These are phyloP conservation scores for Malachius bipustulatus DNA, from an alignment of 2,888 invertebrate species.

Conservation along the genomic window DNA sequence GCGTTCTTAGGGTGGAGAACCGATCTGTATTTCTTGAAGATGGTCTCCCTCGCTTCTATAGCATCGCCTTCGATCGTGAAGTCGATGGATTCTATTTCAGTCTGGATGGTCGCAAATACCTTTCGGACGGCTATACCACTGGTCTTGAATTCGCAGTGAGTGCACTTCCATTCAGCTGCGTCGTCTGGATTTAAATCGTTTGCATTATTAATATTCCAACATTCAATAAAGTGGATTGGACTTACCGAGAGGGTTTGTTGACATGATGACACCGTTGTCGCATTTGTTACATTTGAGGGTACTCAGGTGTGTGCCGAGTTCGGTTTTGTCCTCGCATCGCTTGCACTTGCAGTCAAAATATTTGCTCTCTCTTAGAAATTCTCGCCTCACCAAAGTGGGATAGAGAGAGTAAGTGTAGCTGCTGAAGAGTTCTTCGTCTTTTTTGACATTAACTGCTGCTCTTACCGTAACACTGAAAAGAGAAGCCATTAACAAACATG, in stretches of 20 bases:
- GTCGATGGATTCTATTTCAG: constrained; percentile 54
- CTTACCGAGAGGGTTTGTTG: constrained; percentile 55
- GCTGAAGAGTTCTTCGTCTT: constrained; percentile 53
- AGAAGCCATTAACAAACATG: not conserved
- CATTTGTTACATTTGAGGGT: constrained; percentile 69
- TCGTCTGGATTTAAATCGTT: constrained; percentile 19
- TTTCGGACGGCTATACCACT: constrained; percentile 48
- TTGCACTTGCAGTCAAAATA: constrained; percentile 66
- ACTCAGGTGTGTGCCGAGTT: constrained; percentile 67
- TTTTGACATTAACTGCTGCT: constrained; percentile 52
- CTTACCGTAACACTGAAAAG: constrained; percentile 51
- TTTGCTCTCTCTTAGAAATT: constrained; percentile 60
- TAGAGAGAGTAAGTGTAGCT: constrained; percentile 67
- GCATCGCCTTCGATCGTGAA: constrained; percentile 44
- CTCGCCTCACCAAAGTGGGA: constrained; percentile 59
- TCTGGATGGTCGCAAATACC: constrained; percentile 51
- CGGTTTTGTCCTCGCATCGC: constrained; percentile 68
- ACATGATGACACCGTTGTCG: constrained; percentile 54
- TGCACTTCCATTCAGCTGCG: constrained; percentile 48
- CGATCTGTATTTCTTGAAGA: constrained; percentile 26
- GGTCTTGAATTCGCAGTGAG: constrained; percentile 54
- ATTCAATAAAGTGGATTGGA: constrained; percentile 5
- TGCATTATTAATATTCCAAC: too few relatives aligned
- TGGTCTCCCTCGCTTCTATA: constrained; percentile 52
- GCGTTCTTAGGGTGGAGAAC: constrained; percentile 69